Conservation (phyloP, 2,797 vertebrate genomes). For the Hemibagrus guttatus region DNA sequence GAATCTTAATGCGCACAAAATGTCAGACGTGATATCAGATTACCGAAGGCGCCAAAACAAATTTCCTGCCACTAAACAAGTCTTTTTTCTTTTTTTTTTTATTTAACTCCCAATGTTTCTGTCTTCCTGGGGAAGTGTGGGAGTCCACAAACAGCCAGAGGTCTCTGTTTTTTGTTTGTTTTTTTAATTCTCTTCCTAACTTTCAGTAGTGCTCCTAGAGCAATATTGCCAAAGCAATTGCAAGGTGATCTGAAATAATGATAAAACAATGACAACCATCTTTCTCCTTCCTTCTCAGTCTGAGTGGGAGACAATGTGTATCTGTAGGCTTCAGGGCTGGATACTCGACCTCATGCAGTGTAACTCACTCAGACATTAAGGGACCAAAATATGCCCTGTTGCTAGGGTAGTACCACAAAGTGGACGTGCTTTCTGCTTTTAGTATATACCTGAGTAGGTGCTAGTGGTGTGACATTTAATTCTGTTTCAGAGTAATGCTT, state of each 20-base stretch:
- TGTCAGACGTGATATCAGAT: constrained; percentile 73
- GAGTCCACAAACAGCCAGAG: constrained; percentile 5
- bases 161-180: neutral
- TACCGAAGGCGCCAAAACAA: constrained; percentile 65
- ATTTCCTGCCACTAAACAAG: constrained; percentile 68
- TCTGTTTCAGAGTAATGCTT: neutral
- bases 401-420: no score
- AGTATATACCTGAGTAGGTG: neutral
- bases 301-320: no score
- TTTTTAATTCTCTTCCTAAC: neutral
- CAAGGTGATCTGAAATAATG: neutral
- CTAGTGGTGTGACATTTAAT: neutral
- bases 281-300: neutral
- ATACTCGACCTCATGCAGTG: neutral
- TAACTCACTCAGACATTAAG: neutral
- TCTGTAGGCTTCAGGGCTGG: neutral
- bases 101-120: neutral
- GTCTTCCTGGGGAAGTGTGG: neutral
- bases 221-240: constrained; percentile 11
- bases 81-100: constrained; percentile 31
- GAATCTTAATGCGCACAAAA: constrained; percentile 69
- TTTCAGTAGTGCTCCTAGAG: neutral
- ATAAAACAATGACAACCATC: neutral
- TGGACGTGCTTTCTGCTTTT: no score
- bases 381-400: neutral